These are phyloP conservation scores for Phoxinus phoxinus DNA, from an alignment of 2,113 vertebrate genomes.

Conservation along the genomic window DNA sequence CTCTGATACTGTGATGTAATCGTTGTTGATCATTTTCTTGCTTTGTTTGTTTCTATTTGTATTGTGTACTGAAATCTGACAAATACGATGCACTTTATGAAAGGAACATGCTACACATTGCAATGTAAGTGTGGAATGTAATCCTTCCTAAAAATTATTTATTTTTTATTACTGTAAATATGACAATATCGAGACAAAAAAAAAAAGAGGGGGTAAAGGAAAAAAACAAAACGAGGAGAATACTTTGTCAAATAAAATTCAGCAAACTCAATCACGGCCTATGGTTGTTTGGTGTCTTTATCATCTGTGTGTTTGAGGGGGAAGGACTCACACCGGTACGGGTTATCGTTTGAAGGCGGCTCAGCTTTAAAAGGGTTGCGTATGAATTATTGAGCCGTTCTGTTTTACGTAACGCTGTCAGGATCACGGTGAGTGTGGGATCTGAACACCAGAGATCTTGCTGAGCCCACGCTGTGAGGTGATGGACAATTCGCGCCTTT, in stretches of 20 bases:
- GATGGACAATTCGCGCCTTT: neutral
- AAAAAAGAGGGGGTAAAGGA: constrained; percentile 66
- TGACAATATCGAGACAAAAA: constrained; percentile 61
- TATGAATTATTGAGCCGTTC: constrained; percentile 54
- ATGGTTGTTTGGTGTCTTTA: constrained; percentile 26
- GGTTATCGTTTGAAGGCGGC: constrained; percentile 14
- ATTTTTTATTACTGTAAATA: constrained; percentile 84
- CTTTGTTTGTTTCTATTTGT: constrained; percentile 54
- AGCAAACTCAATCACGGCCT: constrained; percentile 34
- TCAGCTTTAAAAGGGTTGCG: constrained; percentile 46
- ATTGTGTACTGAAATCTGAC: constrained; percentile 57
- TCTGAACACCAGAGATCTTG: constrained; percentile 2
- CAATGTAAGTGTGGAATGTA: constrained; percentile 76
- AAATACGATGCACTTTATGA: constrained; percentile 69
- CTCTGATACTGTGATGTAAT: constrained; percentile 60
- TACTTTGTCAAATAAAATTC: constrained; percentile 63
- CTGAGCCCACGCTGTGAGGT: constrained; percentile 19
- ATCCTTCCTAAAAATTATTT: constrained; percentile 78
- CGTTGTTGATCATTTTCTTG: constrained; percentile 23
- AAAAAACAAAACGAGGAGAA: constrained; percentile 52
- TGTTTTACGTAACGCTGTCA: constrained; percentile 47
- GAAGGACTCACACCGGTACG: constrained; percentile 5
- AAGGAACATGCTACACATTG: constrained; percentile 61
- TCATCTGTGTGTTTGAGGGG: neutral
- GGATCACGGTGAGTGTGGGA: constrained; percentile 16